Evolutionary conservation across 1,140 invertebrate species (phyloP).

Genomic region (Calephelis nemesis): DNA sequence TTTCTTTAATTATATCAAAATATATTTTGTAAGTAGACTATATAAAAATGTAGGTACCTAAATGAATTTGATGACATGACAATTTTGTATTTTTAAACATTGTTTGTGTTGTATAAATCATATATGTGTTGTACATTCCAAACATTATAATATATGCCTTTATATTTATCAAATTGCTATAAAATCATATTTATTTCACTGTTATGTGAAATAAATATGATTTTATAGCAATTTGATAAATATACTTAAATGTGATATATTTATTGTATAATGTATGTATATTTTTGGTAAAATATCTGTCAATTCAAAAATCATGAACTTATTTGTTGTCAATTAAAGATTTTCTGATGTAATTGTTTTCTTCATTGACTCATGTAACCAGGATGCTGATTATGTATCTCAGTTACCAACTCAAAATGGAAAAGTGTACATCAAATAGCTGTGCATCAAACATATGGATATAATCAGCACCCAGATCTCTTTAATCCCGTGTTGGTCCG

Average conservation of each 20-base stretch:
- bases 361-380: slow-evolving; percentile 24
- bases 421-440: no score
- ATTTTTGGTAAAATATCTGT: slow-evolving; percentile 33
- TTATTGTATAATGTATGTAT: slow-evolving; percentile 9
- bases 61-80: slow-evolving; percentile 9
- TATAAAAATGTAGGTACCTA: slow-evolving; percentile 4
- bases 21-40: not conserved
- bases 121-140: not conserved
- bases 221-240: not conserved
- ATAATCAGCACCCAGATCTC: no score
- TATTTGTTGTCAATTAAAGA: slow-evolving; percentile 67
- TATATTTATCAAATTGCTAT: no score
- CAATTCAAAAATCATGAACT: slow-evolving; percentile 53
- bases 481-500: no score
- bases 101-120: not conserved
- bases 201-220: not conserved
- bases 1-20: not conserved
- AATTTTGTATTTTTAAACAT: not conserved
- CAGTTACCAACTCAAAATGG: no score
- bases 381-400: no score
- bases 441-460: no score
- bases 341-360: slow-evolving; percentile 34
- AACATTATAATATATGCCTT: not conserved
- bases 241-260: slow-evolving; percentile 14
- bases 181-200: not conserved